Percentiles rank a stretch among this genome's conserved stretches.
Evolutionary conservation across 1,140 invertebrate species (phyloP).

Genomic region (Apocrypta bakeri): DNA sequence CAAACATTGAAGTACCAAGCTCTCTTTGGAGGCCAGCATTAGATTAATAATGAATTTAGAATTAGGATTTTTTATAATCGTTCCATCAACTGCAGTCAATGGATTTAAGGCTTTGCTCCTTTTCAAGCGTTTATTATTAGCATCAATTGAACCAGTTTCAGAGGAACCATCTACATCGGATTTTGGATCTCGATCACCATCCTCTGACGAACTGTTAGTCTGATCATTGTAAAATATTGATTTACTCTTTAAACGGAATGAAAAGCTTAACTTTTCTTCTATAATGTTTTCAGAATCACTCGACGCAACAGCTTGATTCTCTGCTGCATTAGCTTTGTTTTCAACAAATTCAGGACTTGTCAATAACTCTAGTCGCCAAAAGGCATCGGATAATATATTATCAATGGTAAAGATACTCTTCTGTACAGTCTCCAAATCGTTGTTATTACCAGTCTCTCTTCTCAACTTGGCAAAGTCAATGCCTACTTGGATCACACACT

Average conservation of each 20-base stretch:
- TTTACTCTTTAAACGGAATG: conserved; percentile 47
- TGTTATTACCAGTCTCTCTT: conserved; percentile 29
- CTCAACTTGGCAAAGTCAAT: conserved; percentile 54
- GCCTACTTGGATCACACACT: conserved; percentile 47
- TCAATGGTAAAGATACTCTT: conserved; percentile 54
- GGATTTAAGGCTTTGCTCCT: conserved; percentile 39
- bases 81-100: conserved; percentile 11
- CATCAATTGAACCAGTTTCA: conserved; percentile 56
- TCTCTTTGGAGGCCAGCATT: conserved; percentile 65
- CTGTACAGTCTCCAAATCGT: conserved; percentile 54
- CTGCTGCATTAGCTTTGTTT: conserved; percentile 37
- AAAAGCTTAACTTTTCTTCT: conserved; percentile 53
- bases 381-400: conserved; percentile 58
- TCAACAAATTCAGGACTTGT: conserved; percentile 58
- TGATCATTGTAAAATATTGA: conserved; percentile 59
- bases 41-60: conserved; percentile 62
- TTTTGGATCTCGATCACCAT: conserved; percentile 52
- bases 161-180: conserved; percentile 61
- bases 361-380: conserved; percentile 64
- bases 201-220: conserved; percentile 56
- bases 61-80: conserved; percentile 42
- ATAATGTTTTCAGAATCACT: conserved; percentile 10
- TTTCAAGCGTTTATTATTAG: conserved; percentile 51
- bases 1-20: conserved; percentile 64
- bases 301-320: not conserved